Evolutionary conservation across 2,888 invertebrate species (phyloP).

Genomic region (Leptinotarsa haldemani): DNA sequence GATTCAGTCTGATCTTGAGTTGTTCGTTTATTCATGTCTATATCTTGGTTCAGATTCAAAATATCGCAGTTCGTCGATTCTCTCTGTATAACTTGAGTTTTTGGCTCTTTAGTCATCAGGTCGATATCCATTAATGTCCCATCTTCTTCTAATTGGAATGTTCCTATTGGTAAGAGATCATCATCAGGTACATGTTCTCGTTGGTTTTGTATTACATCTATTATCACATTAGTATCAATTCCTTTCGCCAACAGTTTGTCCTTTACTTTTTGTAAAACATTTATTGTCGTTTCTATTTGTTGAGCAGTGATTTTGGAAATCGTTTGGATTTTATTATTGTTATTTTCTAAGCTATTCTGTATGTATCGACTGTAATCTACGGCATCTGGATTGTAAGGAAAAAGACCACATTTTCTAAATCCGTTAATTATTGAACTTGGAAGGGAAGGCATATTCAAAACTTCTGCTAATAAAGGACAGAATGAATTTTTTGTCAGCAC

Average conservation of each 20-base stretch:
- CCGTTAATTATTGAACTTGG: constrained; percentile 43
- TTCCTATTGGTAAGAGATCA: constrained; percentile 21
- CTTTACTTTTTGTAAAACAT: constrained; percentile 13
- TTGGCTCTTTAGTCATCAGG: neutral
- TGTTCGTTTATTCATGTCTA: constrained; percentile 1
- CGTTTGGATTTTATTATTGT: constrained; percentile 7
- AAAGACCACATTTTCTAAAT: constrained; percentile 43
- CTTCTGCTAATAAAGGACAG: constrained; percentile 45
- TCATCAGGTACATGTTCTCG: constrained; percentile 11
- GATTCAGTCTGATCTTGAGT: constrained; percentile 1
- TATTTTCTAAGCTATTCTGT: constrained; percentile 24
- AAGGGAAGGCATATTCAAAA: neutral
- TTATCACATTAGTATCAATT: constrained; percentile 8
- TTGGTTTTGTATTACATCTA: constrained; percentile 22
- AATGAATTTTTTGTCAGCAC: constrained; percentile 34
- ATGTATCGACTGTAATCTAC: constrained; percentile 36
- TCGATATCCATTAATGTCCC: constrained; percentile 18
- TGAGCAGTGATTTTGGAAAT: constrained; percentile 6
- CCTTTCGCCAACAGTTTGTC: neutral
- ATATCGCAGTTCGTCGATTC: constrained; percentile 3
- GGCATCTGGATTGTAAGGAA: constrained; percentile 44
- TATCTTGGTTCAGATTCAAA: constrained; percentile 6
- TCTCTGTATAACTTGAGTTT: constrained; percentile 5
- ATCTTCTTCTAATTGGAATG: constrained; percentile 19
- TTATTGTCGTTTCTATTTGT: constrained; percentile 9